Conservation (phyloP, 2,888 invertebrate species). For the Agrilus biguttatus region DNA sequence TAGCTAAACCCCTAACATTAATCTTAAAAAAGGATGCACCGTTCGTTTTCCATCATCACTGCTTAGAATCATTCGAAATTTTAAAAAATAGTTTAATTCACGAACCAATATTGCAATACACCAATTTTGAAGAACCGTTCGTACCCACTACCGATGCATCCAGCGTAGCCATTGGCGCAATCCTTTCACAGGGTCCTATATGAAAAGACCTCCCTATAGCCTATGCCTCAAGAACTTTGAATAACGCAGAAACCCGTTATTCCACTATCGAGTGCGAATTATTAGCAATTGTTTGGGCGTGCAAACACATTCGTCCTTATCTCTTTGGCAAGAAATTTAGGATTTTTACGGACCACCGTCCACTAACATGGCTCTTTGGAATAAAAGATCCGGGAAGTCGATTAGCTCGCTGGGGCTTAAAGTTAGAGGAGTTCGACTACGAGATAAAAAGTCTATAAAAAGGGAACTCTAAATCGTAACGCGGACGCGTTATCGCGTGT, state of each 20-base stretch:
- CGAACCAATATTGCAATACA: slow-evolving; percentile 11
- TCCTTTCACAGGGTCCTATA: slow-evolving; percentile 11
- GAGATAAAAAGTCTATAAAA: slow-evolving; percentile 5
- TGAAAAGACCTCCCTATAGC: slow-evolving; percentile 11
- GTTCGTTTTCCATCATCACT: neutral
- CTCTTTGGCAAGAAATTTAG: slow-evolving; percentile 7
- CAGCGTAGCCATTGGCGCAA: slow-evolving; percentile 10
- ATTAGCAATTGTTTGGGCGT: slow-evolving; percentile 11
- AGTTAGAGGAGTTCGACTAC: slow-evolving; percentile 1
- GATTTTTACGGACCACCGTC: slow-evolving; percentile 10
- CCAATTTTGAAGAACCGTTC: slow-evolving; percentile 14
- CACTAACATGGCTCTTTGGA: slow-evolving; percentile 6
- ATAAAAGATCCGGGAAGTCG: no score
- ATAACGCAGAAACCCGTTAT: slow-evolving; percentile 2
- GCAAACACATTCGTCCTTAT: slow-evolving; percentile 11
- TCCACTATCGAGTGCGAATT: slow-evolving; percentile 12
- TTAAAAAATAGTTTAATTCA: slow-evolving; percentile 7
- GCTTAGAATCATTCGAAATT: slow-evolving; percentile 1
- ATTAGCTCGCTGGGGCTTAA: no score
- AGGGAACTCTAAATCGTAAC: slow-evolving; percentile 5
- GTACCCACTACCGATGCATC: slow-evolving; percentile 13
- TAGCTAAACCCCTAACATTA: slow-evolving; percentile 11
- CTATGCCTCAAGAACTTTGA: slow-evolving; percentile 9
- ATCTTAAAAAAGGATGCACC: slow-evolving; percentile 4
- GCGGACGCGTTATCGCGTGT: slow-evolving; percentile 5